Evolutionary conservation across 2,888 invertebrate genomes (phyloP).

Genomic region (Gortyna flavago): DNA sequence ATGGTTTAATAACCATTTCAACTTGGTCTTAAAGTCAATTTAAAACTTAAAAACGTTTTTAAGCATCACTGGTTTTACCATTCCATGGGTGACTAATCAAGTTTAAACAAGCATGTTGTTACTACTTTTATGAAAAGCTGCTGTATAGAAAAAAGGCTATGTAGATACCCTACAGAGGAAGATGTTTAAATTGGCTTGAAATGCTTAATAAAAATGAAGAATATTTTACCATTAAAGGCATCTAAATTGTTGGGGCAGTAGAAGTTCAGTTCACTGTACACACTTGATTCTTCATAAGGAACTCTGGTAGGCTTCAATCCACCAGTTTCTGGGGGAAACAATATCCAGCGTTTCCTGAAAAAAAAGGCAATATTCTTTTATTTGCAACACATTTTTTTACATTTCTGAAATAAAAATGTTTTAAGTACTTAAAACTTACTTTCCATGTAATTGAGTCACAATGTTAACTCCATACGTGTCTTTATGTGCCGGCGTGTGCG

Average conservation of each 20-base stretch:
- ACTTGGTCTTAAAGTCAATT: not conserved
- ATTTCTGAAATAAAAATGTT: not conserved
- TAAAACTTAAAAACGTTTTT: not conserved
- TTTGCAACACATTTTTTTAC: not conserved
- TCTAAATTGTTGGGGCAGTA: slow-evolving; percentile 91
- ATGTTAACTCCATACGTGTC: slow-evolving; percentile 98
- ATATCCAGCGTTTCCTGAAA: slow-evolving; percentile 96
- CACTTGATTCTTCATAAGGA: slow-evolving; percentile 99
- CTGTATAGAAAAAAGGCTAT: not conserved
- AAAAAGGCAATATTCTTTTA: slow-evolving; percentile 33
- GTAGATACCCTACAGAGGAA: not conserved
- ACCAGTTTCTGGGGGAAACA: slow-evolving; percentile 95
- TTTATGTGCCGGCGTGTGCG: slow-evolving; percentile 98
- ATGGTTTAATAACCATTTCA: not conserved
- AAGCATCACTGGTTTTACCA: not conserved
- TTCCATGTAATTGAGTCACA: slow-evolving; percentile 96
- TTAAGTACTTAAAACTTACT: slow-evolving; percentile 87
- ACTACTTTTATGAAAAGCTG: not conserved
- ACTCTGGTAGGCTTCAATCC: slow-evolving; percentile 94
- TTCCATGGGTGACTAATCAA: not conserved
- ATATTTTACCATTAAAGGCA: slow-evolving; percentile 85
- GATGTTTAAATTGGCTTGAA: not conserved
- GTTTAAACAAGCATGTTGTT: not conserved
- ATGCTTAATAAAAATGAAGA: not conserved
- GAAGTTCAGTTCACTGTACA: slow-evolving; percentile 96